A percentile compares a stretch with the other conserved stretches of the same genome.
Conservation (phyloP, 2,888 invertebrate species). For the Phragmatobia fuliginosa region DNA sequence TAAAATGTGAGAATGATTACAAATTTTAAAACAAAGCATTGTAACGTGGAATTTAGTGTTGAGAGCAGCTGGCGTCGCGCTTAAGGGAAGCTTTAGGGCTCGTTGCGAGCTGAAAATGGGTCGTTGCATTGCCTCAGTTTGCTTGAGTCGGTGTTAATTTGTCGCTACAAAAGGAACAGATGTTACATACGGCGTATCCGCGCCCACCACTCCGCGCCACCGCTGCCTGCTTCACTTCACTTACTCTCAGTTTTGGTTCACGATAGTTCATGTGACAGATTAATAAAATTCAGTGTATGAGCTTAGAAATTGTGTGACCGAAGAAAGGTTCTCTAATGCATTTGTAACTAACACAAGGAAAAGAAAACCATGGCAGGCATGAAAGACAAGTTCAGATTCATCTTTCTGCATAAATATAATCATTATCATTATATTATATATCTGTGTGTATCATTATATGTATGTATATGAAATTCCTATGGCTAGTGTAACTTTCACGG, state of each 20-base stretch:
- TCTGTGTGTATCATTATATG: too few relatives aligned
- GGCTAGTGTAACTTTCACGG: not conserved
- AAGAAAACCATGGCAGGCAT: too few relatives aligned
- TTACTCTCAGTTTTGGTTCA: constrained; percentile 5
- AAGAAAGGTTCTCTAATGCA: not conserved
- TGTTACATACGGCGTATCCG: constrained; percentile 64
- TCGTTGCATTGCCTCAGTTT: constrained; percentile 76
- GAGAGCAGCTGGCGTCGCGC: constrained; percentile 77
- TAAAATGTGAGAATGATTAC: constrained; percentile 87
- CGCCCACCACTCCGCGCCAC: constrained; percentile 23
- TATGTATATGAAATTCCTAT: not conserved
- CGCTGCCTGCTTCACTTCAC: constrained; percentile 18
- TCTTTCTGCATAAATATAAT: not conserved
- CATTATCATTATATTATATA: too few relatives aligned
- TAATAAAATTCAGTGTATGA: not conserved
- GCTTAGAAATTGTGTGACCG: not conserved
- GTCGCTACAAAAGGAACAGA: constrained; percentile 81
- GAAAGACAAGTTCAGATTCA: not conserved
- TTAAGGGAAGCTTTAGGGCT: constrained; percentile 81
- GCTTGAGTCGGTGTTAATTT: constrained; percentile 80
- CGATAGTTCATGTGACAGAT: not conserved
- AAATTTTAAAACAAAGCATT: constrained; percentile 86
- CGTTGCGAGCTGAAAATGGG: constrained; percentile 74
- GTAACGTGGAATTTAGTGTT: constrained; percentile 83
- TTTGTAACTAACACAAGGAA: not conserved